Evolutionary conservation across 2,113 vertebrate species (phyloP).

Genomic region (Bufo gargarizans): DNA sequence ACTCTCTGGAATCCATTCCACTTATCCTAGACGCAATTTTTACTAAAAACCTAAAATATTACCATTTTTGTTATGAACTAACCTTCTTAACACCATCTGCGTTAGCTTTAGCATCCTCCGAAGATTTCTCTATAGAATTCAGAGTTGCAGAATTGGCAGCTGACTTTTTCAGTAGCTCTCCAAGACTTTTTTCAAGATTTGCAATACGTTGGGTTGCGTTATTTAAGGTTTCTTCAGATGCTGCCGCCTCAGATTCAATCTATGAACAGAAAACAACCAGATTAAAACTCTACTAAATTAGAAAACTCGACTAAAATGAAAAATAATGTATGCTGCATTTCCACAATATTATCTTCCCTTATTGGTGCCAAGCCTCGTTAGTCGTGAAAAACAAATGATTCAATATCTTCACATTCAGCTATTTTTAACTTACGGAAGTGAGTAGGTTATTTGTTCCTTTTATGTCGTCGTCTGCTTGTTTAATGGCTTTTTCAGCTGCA

Average conservation of each 20-base stretch:
- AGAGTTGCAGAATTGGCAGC: constrained; percentile 72
- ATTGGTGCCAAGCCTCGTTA: not conserved
- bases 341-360: not conserved
- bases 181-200: constrained; percentile 81
- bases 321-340: not conserved
- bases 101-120: constrained; percentile 70
- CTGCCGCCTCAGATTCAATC: constrained; percentile 88
- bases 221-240: constrained; percentile 84
- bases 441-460: constrained; percentile 86
- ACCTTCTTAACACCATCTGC: constrained; percentile 84
- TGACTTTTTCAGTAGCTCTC: constrained; percentile 78
- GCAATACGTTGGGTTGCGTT: constrained; percentile 85
- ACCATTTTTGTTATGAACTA: constrained; percentile 10
- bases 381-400: not conserved
- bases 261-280: constrained; percentile 60
- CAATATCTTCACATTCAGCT: not conserved
- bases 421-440: constrained; percentile 78
- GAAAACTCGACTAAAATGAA: no score
- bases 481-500: constrained; percentile 84
- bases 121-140: constrained; percentile 75
- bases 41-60: not conserved
- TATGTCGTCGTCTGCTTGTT: constrained; percentile 87
- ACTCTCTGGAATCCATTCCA: no score
- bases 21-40: no score
- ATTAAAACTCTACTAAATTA: not conserved